Conservation (phyloP, 2,888 invertebrate genomes). For the Glaucopsyche alexis region DNA sequence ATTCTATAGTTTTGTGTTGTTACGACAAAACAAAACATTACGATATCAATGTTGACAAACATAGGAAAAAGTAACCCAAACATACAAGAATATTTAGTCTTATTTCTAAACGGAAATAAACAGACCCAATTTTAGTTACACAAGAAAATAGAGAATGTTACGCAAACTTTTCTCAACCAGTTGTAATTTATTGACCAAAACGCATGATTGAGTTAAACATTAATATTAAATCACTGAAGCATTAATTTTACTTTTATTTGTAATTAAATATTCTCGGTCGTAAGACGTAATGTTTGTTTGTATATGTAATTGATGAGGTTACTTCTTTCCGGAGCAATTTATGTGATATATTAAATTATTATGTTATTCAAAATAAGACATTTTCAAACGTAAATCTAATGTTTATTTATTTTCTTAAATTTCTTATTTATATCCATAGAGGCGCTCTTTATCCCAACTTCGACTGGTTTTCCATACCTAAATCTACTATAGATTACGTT, state of each 20-base stretch:
- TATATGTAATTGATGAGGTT: slow-evolving; percentile 7
- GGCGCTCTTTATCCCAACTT: neutral
- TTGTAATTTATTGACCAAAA: slow-evolving; percentile 21
- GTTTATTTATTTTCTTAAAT: neutral
- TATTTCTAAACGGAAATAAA: neutral
- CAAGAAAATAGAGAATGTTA: slow-evolving; percentile 17
- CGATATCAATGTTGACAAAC: neutral
- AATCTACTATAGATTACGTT: no score
- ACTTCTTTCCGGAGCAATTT: slow-evolving; percentile 1
- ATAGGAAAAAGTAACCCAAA: neutral
- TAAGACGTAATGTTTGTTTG: slow-evolving; percentile 24
- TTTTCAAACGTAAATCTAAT: neutral
- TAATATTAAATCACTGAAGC: neutral
- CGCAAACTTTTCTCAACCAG: slow-evolving; percentile 5
- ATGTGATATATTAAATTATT: neutral
- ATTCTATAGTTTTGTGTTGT: neutral
- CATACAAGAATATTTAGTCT: neutral
- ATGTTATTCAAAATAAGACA: neutral
- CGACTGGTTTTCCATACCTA: no score
- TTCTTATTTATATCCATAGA: neutral
- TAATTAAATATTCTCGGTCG: slow-evolving; percentile 17
- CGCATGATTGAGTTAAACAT: slow-evolving; percentile 9
- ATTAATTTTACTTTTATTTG: neutral
- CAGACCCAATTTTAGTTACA: neutral
- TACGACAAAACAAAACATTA: neutral